Base-by-base conservation (phyloP, 1,140 invertebrate genomes). In the Heliothis virescens region DNA sequence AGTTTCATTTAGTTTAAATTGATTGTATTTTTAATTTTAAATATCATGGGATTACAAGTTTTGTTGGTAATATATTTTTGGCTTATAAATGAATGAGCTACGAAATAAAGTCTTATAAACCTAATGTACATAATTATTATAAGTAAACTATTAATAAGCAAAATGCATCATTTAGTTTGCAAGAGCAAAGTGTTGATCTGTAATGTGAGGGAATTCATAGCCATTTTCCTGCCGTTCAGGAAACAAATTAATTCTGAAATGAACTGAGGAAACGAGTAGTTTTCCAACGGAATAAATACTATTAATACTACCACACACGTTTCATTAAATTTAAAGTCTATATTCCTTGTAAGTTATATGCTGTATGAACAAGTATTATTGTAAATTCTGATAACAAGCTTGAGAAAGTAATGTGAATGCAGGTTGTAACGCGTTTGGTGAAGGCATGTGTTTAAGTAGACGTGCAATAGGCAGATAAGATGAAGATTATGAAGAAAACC, bases 21-120 rank as follows among this genome's bases (percentile, higher is more conserved):
- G 3, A 73, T 63, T 76, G 3, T 76, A 18, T 76, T 63, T 76
- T 18, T 11, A 52, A 13, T 26, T 74, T 11, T 16, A 11, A 41
- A 10, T 62, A 12, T 34, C 18, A 11, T 10, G 10, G 15, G 2
- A 21, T 21, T 55, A 9, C 53, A n/a, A 26, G 21, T 26, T 26
- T 26, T 26, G 21, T 26, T 26, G 21, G 21, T 26, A 26, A 26
- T 26, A 26, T 26, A 26, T 26, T 26, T 26, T 26, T 26, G 21
- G 21, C 21, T n/a, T n/a, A n/a, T 26, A 26, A 26, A 26, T 26
- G 21, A 26, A 26, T 26, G 21, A 26, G 21, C 21, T 26, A 2
- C 2, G 21, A 26, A 26, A 26, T 26, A 26, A 26, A 26, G 21
- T 26, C 21, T 26, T 26, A 26, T 26, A 26, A 26, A 26, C 21